A percentile compares a stretch with the other conserved stretches of the same genome.
Conservation (phyloP, 2,888 invertebrate genomes). For the Muschampia plurimacula region DNA sequence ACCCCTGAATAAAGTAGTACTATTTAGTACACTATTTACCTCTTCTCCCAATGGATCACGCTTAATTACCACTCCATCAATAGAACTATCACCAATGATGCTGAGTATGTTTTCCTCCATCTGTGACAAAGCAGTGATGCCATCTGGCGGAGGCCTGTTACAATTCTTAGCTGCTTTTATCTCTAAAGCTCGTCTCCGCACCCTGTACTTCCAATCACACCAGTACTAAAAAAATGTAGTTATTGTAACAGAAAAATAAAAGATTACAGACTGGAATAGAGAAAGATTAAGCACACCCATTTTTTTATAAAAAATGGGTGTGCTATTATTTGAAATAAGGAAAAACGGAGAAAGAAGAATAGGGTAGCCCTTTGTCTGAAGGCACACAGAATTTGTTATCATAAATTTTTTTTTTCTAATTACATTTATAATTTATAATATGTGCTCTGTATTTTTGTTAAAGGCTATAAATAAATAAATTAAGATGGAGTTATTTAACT, state of each 20-base stretch:
- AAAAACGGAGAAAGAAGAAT: too few species aligned
- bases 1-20: too few species aligned
- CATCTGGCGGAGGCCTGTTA: slow-evolving; percentile 56
- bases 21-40: slow-evolving; percentile 2
- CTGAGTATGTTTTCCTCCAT: slow-evolving; percentile 63
- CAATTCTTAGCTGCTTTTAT: slow-evolving; percentile 57
- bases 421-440: too few species aligned
- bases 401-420: too few species aligned
- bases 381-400: too few species aligned
- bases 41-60: slow-evolving; percentile 59
- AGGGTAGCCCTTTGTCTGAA: too few species aligned
- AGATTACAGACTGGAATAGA: not conserved
- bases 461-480: too few species aligned
- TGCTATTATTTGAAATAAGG: too few species aligned
- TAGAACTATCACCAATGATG: slow-evolving; percentile 60
- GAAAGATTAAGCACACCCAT: not conserved
- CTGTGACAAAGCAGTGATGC: slow-evolving; percentile 53
- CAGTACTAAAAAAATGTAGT: slow-evolving; percentile 57
- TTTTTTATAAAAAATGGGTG: too few species aligned
- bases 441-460: too few species aligned
- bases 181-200: slow-evolving; percentile 63
- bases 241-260: not conserved
- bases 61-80: slow-evolving; percentile 61
- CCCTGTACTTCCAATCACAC: slow-evolving; percentile 74
- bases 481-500: too few species aligned